Conservation (phyloP, 2,888 invertebrate genomes). For the Phragmatobia fuliginosa region DNA sequence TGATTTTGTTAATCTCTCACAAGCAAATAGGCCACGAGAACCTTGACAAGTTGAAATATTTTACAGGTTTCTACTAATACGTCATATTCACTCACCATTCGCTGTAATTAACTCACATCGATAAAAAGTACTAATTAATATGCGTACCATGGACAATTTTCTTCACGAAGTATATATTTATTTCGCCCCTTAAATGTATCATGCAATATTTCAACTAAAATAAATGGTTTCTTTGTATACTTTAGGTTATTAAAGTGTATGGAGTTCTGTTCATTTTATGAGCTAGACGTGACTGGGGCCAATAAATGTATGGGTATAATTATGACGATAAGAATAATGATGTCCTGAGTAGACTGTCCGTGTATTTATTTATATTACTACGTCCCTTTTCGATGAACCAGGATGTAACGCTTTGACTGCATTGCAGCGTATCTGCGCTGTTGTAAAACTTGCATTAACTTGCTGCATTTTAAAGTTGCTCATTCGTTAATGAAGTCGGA, state of each 20-base stretch:
- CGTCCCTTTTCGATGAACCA: not conserved
- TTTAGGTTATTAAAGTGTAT: constrained; percentile 16
- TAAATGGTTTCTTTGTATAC: constrained; percentile 37
- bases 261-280: constrained; percentile 26
- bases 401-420: not conserved
- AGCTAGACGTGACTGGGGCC: constrained; percentile 27
- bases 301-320: constrained; percentile 24
- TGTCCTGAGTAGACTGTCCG: not conserved
- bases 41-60: constrained; percentile 15
- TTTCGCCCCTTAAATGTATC: constrained; percentile 15
- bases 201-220: constrained; percentile 38
- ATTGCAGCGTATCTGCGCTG: not conserved
- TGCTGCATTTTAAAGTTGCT: too few species aligned
- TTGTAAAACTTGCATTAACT: not conserved
- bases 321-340: constrained; percentile 11
- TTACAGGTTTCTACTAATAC: constrained; percentile 7
- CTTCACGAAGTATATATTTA: constrained; percentile 32
- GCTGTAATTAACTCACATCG: constrained; percentile 22
- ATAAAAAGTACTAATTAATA: constrained; percentile 38
- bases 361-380: constrained; percentile 9
- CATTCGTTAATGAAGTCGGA: too few species aligned
- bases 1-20: constrained; percentile 6
- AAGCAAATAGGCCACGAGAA: constrained; percentile 6
- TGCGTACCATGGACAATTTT: constrained; percentile 36
- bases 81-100: constrained; percentile 7